A percentile compares a stretch with the other conserved stretches of the same genome.
phyloP scores from a whole-genome alignment of 2,797 vertebrate genomes.

The Lacerta agilis region DNA sequence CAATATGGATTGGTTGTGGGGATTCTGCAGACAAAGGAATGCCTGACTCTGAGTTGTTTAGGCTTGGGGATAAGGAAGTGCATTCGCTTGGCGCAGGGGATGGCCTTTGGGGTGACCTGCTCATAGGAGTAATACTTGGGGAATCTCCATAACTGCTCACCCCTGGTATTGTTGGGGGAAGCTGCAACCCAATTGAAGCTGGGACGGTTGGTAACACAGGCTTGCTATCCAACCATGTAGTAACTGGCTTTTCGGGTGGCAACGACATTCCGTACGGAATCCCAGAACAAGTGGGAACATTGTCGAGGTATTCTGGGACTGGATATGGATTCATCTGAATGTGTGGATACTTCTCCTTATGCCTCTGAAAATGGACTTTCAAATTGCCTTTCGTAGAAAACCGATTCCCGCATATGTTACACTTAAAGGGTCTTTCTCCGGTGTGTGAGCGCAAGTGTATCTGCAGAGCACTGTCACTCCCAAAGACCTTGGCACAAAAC shows the following conservation, averaged over 20 bases:
- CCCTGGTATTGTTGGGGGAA: conserved; percentile 89
- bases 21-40: conserved; percentile 83
- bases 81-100: conserved; percentile 96
- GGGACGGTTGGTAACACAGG: conserved; percentile 90
- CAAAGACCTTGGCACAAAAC: conserved; percentile 99
- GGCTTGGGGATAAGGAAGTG: conserved; percentile 93
- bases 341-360: conserved; percentile 99
- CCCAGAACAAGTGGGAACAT: conserved; percentile 97
- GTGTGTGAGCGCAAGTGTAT: conserved; percentile 99
- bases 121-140: conserved; percentile 91
- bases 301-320: conserved; percentile 99
- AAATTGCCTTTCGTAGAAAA: conserved; percentile 99
- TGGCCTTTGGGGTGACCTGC: conserved; percentile 93
- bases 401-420: conserved; percentile 98
- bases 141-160: conserved; percentile 89
- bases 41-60: conserved; percentile 83
- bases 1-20: conserved; percentile 80
- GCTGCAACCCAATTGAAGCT: conserved; percentile 91
- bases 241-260: conserved; percentile 96
- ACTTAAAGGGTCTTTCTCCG: conserved; percentile 97
- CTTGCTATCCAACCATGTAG: conserved; percentile 98
- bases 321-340: conserved; percentile 99
- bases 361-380: conserved; percentile 99
- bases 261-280: conserved; percentile 99
- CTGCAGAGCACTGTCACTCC: conserved; percentile 98